Percentiles rank a stretch among this genome's conserved stretches.
Evolutionary conservation across 2,888 invertebrate species (phyloP).

Genomic region (Drosophila trichaetosa): DNA sequence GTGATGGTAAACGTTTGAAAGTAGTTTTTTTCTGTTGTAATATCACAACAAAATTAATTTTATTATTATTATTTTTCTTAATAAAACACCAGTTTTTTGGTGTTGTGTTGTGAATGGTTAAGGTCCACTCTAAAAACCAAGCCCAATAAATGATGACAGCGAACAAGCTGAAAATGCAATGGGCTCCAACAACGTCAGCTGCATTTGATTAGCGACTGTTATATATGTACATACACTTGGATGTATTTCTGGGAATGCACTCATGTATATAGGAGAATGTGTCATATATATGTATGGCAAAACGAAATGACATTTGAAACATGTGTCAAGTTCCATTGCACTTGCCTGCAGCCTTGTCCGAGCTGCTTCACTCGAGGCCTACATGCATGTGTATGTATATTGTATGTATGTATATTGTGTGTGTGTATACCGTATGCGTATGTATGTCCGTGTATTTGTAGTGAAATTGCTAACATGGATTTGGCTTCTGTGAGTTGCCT

Average conservation of each 20-base stretch:
- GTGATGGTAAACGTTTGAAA: not conserved
- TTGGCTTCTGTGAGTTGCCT: constrained; percentile 53
- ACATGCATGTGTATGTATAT: constrained; percentile 9
- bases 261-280: constrained; percentile 19
- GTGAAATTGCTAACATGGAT: constrained; percentile 41
- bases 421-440: constrained; percentile 1
- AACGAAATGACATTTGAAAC: constrained; percentile 73
- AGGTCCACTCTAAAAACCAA: constrained; percentile 51
- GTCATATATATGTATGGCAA: constrained; percentile 32
- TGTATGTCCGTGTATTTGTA: constrained; percentile 10
- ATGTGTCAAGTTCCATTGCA: constrained; percentile 77
- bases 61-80: not conserved
- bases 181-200: constrained; percentile 61
- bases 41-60: not conserved
- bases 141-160: constrained; percentile 19
- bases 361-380: constrained; percentile 24
- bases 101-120: not conserved
- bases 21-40: not conserved
- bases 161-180: constrained; percentile 14
- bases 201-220: constrained; percentile 72
- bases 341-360: constrained; percentile 47
- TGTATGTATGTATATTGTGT: constrained; percentile 1
- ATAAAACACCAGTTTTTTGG: not conserved
- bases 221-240: constrained; percentile 23
- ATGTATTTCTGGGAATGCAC: constrained; percentile 2